Evolutionary conservation across 1,140 invertebrate species (phyloP).

Genomic region (Brachionus rubens): DNA sequence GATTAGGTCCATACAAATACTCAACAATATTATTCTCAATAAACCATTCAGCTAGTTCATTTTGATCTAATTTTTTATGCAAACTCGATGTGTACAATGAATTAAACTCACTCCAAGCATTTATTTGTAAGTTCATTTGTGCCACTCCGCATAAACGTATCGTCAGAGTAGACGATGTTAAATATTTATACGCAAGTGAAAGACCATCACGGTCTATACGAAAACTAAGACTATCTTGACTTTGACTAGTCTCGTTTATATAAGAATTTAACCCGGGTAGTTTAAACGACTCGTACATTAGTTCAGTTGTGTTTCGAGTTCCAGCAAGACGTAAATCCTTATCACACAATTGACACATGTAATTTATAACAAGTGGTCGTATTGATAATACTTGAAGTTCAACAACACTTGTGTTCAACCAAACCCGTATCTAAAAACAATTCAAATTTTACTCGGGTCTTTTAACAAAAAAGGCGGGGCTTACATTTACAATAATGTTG

Average conservation of each 20-base stretch:
- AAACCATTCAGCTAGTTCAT: conserved; percentile 79
- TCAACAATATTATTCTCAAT: conserved; percentile 85
- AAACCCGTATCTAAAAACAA: conserved; percentile 24
- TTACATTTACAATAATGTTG: conserved; percentile 41
- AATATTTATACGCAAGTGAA: conserved; percentile 87
- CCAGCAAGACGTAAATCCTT: conserved; percentile 79
- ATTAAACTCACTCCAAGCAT: conserved; percentile 30
- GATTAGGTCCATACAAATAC: conserved; percentile 89
- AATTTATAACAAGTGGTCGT: conserved; percentile 57
- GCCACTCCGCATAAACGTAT: conserved; percentile 83
- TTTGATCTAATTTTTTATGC: conserved; percentile 64
- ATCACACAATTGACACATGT: conserved; percentile 86
- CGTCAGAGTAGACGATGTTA: conserved; percentile 80
- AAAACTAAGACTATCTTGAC: conserved; percentile 62
- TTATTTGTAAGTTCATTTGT: conserved; percentile 71
- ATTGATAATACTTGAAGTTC: neutral
- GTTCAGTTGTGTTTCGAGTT: conserved; percentile 87
- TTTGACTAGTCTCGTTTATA: conserved; percentile 74
- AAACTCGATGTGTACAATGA: neutral
- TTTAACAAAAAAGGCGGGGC: neutral
- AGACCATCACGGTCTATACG: conserved; percentile 74
- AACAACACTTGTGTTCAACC: conserved; percentile 20
- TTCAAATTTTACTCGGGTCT: neutral
- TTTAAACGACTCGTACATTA: conserved; percentile 88
- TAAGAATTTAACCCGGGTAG: neutral